These are phyloP conservation scores for Dinomys branickii DNA, from an alignment of 2,113 vertebrate species.

Conservation along the genomic window DNA sequence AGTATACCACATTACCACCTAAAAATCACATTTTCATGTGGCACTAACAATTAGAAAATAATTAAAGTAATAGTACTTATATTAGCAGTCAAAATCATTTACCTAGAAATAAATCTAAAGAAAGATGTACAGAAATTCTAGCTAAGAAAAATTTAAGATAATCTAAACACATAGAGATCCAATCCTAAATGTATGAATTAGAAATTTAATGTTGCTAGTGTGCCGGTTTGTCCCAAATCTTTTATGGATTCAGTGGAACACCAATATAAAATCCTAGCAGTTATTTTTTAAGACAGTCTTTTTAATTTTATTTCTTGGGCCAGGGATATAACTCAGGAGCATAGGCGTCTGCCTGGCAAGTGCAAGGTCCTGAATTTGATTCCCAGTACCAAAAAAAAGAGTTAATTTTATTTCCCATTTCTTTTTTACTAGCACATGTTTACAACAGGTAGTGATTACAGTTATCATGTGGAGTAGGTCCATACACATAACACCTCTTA, in stretches of 20 bases:
- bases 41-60: neutral
- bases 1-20: neutral
- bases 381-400: too few species aligned
- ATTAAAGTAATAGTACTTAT: neutral
- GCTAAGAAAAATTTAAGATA: neutral
- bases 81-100: neutral
- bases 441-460: neutral
- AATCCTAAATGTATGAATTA: neutral
- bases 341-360: too few species aligned
- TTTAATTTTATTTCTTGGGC: neutral
- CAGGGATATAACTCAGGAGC: too few species aligned
- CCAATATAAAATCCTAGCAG: neutral
- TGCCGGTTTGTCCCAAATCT: neutral
- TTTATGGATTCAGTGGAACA: neutral
- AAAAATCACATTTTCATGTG: neutral
- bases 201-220: neutral
- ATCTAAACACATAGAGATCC: neutral
- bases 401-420: too few species aligned
- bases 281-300: neutral
- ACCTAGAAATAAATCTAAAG: neutral
- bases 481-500: accelerated
- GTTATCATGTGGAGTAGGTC: neutral
- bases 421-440: neutral
- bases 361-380: too few species aligned
- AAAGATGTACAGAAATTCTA: neutral